Evolutionary conservation across 2,797 vertebrate genomes (phyloP).

Genomic region (Hydrolagus colliei): DNA sequence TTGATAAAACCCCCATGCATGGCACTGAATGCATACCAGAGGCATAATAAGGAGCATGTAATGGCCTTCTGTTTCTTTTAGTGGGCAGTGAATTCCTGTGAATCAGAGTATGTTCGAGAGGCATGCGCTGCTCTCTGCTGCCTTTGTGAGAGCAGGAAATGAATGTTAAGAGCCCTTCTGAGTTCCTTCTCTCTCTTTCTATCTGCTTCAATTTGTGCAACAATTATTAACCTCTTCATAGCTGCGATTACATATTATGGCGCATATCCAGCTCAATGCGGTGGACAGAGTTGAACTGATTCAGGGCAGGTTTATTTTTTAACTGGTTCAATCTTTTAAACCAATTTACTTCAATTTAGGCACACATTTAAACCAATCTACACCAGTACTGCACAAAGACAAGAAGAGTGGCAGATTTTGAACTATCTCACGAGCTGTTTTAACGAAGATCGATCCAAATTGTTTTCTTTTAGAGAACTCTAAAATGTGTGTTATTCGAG

Average conservation of each 20-base stretch:
- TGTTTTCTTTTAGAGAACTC: neutral
- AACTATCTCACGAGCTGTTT: neutral
- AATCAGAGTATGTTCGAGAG: constrained; percentile 41
- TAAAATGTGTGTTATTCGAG: neutral
- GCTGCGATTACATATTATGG: neutral
- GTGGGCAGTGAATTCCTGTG: constrained; percentile 37
- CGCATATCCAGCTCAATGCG: neutral
- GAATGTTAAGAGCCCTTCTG: constrained; percentile 33
- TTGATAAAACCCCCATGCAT: constrained; percentile 36
- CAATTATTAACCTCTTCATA: constrained; percentile 19
- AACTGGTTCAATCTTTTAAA: neutral
- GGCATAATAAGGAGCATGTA: constrained; percentile 36
- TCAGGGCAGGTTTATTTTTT: constrained; percentile 4
- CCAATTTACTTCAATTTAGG: neutral
- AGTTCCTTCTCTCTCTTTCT: neutral
- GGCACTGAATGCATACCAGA: constrained; percentile 40
- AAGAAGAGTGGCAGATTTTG: neutral
- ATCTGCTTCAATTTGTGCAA: constrained; percentile 29
- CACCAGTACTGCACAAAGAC: neutral
- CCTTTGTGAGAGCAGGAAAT: constrained; percentile 38
- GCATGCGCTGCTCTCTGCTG: constrained; percentile 35
- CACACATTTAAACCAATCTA: neutral
- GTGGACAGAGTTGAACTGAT: neutral
- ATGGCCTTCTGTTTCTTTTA: constrained; percentile 37
- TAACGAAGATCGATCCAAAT: neutral